These are phyloP conservation scores for Opisthocomus hoazin DNA, from an alignment of 2,113 vertebrate genomes.

Conservation along the genomic window DNA sequence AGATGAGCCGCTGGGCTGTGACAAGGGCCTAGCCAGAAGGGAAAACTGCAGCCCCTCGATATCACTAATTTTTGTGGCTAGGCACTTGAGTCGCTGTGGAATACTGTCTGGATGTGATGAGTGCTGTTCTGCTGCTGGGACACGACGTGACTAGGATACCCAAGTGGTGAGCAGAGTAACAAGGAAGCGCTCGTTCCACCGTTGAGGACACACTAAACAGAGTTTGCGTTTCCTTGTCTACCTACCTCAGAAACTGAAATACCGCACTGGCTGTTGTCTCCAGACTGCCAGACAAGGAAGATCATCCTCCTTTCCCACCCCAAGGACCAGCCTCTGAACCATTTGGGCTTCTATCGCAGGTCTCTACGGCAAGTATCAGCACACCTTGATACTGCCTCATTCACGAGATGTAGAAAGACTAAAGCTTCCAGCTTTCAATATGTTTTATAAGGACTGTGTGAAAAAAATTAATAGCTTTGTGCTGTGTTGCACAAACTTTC, in stretches of 20 bases:
- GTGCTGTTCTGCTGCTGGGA: not conserved
- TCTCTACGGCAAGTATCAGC: not conserved
- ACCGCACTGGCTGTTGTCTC: not conserved
- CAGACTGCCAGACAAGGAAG: not conserved
- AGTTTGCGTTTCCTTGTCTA: not conserved
- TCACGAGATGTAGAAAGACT: not conserved
- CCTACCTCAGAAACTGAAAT: not conserved
- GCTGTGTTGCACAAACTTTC: not conserved
- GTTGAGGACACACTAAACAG: not conserved
- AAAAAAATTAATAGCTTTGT: not conserved
- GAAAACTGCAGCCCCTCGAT: not conserved
- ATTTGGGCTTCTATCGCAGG: not conserved
- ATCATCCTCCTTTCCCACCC: not conserved
- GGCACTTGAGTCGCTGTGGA: accelerated
- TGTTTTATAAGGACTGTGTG: not conserved
- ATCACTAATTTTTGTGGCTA: not conserved
- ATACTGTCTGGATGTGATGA: not conserved
- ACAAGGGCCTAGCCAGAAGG: not conserved
- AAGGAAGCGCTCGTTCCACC: not conserved
- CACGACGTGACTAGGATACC: not conserved
- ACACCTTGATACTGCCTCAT: not conserved
- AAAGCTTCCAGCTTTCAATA: not conserved
- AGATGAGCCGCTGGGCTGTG: not conserved
- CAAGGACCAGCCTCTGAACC: not conserved
- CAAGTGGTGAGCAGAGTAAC: not conserved